Evolutionary conservation across 2,888 invertebrate genomes (phyloP), one percentile per base, ranked within the genome.

Genomic region (Didymodactylos carnosus): DNA sequence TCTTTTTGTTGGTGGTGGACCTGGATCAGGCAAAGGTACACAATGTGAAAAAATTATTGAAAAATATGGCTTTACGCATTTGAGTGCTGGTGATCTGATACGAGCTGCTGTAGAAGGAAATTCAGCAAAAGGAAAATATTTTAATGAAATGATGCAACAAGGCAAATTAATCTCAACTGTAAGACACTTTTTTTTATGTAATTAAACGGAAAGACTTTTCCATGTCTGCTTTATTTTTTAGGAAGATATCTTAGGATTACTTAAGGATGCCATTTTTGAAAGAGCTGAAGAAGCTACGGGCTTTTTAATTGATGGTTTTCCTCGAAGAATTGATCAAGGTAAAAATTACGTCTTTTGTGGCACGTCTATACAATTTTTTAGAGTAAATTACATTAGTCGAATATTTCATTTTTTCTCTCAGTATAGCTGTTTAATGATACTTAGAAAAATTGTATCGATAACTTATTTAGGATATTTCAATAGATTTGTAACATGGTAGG

Each of bases 11-110:
- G 46, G 46, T 11, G 46, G 46, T 49, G 46, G 46, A 19, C 46
- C 46, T 23, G 46, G 46, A 23, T 23, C 23, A 23, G 46, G 46
- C 23, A 49, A 95, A 84, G 94, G 94, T 49, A 95, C 94, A 3
- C 94, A 94, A 84, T 94, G 94, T 85, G 91, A 90, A 78, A 89
- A 87, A 82, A 92, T 95, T 81, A 91, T 94, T 19, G 88, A 88
- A 76, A 91, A 91, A 83, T 95, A 94, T 83, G 92, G 92, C 23
- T 93, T 91, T 86, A 90, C 90, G 25, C 95, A 97, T 84, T 86
- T 95, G 77, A 94, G 94, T 76, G 80, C 82, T 40, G 83, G 95
- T 0, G 95, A 97, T 85, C 87, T 97, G 75, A 86, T 95, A 62
- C 87, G 95, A 51, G 91, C 89, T 13, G 95, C 94, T 85, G 91